Evolutionary conservation across 2,113 vertebrate genomes (phyloP), one percentile per base, ranked within the genome.

Genomic region (Tupaia chinensis): DNA sequence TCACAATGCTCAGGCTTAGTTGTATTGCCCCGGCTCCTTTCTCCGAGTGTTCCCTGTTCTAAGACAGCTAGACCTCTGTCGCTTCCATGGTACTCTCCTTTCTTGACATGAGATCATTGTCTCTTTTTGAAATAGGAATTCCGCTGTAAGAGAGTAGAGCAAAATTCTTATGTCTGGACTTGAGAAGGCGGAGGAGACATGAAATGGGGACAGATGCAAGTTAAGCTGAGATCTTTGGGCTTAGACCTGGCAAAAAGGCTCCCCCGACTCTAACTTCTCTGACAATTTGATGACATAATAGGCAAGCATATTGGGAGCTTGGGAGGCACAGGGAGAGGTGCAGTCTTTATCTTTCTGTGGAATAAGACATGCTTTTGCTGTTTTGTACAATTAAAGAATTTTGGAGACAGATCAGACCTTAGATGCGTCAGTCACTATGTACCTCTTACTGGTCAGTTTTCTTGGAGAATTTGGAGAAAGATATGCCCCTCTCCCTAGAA

Each of bases 401-500:
- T n/a, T 61, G 17, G 70, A 87, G 58, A 61, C 53, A 63, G 19
- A 20, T 9, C 25, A 22, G n/a, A 72, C 16, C 61, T 60, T 7
- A 65, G 34, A 56, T 74, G n/a, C 61, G 27, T 77, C 32, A 54
- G 54, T 77, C 2, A 3, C 4, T 54, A 32, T 9, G 54, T 44
- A 78, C 10, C 14, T 70, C 9, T 83, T 58, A 17, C 7, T 44
- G 54, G 66, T 73, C 29, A 34, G 72, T 77, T 86, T 69, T 77
- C 3, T 89, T 27, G 53, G 44, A 80, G 73, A 94, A 85, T 85
- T 92, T 72, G 70, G 73, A 80, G 83, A 81, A 85, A 29, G 32
- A 27, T 16, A 27, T 44, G 17, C 13, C 14, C 14, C 1, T 68
- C 56, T 85, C 16, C 15, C 66, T 74, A 19, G 56, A 72, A 91